Evolutionary conservation across 2,113 vertebrate species (phyloP).

Genomic region (Amblyornis subalaris): DNA sequence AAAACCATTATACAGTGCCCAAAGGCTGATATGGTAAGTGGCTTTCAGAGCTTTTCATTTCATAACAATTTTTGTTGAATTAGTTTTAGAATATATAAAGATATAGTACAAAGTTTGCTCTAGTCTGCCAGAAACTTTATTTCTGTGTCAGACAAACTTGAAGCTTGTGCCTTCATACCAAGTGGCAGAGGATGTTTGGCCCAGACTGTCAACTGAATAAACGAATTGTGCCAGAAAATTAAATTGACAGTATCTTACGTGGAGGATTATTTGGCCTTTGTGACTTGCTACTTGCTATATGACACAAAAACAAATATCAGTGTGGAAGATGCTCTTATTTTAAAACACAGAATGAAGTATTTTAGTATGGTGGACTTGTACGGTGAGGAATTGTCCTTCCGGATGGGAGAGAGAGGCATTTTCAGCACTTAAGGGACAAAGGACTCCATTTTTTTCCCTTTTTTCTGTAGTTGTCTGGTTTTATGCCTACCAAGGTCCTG

Average conservation of each 20-base stretch:
- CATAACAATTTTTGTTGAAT: conserved; percentile 41
- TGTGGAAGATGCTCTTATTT: not conserved
- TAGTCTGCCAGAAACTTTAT: not conserved
- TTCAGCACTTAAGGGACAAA: not conserved
- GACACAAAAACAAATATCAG: not conserved
- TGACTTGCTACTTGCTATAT: not conserved
- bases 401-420: not conserved
- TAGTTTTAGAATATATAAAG: not conserved
- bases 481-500: not conserved
- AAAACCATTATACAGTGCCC: conserved; percentile 48
- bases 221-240: not conserved
- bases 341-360: not conserved
- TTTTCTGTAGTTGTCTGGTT: not conserved
- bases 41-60: conserved; percentile 40
- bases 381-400: not conserved
- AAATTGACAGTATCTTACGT: not conserved
- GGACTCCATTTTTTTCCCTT: not conserved
- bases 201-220: not conserved
- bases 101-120: not conserved
- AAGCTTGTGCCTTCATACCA: not conserved
- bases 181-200: not conserved
- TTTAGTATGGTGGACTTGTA: not conserved
- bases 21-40: conserved; percentile 56
- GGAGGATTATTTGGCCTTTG: not conserved
- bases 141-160: not conserved